phyloP scores from a whole-genome alignment of 2,797 vertebrate genomes.

The Odontamblyopus lacepedii region DNA sequence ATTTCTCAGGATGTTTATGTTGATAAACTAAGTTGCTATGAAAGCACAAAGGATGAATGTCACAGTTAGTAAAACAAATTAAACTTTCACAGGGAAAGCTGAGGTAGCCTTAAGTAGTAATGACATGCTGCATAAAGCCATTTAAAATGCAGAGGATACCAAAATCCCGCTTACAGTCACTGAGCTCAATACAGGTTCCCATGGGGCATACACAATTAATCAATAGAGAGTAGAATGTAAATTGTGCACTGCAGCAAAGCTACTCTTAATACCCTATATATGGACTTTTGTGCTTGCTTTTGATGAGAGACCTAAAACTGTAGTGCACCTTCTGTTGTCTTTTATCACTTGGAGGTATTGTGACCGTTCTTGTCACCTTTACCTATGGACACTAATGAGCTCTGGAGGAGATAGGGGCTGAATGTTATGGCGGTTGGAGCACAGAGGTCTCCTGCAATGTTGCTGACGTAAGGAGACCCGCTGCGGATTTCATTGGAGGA shows the following conservation, averaged over 20 bases:
- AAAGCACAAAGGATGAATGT: conserved; percentile 4
- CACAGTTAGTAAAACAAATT: conserved; percentile 48
- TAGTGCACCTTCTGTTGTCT: conserved; percentile 59
- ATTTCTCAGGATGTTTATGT: background rate
- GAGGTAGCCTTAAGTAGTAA: conserved; percentile 56
- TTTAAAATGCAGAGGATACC: conserved; percentile 72
- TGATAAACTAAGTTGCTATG: background rate
- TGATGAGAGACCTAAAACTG: conserved; percentile 42
- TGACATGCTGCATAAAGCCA: conserved; percentile 68
- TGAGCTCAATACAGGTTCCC: conserved; percentile 70
- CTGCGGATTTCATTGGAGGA: conserved; percentile 67
- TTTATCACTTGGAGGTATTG: conserved; percentile 68
- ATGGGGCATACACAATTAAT: conserved; percentile 68
- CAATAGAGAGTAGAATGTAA: conserved; percentile 77
- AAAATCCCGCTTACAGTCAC: conserved; percentile 67
- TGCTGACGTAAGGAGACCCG: conserved; percentile 73
- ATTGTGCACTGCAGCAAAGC: conserved; percentile 78
- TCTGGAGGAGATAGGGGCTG: conserved; percentile 62
- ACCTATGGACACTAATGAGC: conserved; percentile 73
- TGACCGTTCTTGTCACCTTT: conserved; percentile 74
- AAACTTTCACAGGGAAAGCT: conserved; percentile 44
- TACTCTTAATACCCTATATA: conserved; percentile 55
- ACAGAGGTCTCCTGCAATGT: conserved; percentile 70
- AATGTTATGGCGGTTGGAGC: conserved; percentile 66
- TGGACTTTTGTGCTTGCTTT: conserved; percentile 42